Evolutionary conservation across 2,113 vertebrate species (phyloP), one percentile per base, ranked within the genome.

Genomic region (Tretioscincus oriximinensis): DNA sequence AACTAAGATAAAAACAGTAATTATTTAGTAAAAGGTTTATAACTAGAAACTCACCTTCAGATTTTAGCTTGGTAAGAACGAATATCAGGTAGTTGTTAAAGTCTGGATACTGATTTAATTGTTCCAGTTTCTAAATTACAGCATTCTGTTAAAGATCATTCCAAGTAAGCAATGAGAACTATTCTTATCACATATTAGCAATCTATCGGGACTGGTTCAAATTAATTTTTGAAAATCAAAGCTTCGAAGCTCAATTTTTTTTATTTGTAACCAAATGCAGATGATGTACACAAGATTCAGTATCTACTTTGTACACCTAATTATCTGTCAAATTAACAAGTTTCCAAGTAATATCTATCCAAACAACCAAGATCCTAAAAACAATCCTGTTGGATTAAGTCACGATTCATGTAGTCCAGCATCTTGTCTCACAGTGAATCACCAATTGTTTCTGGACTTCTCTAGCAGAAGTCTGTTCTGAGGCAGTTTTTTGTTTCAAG

Each of bases 31-130:
- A 45, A 78, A 22, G 1, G 20, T 26, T 86, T 28, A 47, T 51
- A 61, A 88, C 1, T 9, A 81, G 71, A 28, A 80, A 90, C 97
- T 95, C 95, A 99, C 98, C 98, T 99, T 99, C 98, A 63, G 98
- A 97, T 93, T 99, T 99, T 85, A 99, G 92, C 90, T 99, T 99
- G 0, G 98, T 99, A 83, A 99, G 94, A 88, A 99, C 98, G 92
- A 99, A 99, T 93, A 99, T 99, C 93, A 99, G 90, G 89, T 99
- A 99, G 95, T 98, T 99, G 95, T 99, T 99, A 87, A 99, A 99
- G 95, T 99, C 98, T 82, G 98, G 98, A 91, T 96, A 99, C 86
- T 99, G 98, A 95, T 99, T 99, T 77, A 99, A 96, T 93, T 99
- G 98, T 93, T 99, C 98, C 78, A 99, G 96, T 98, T 99, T 98